Evolutionary conservation across 2,888 invertebrate genomes (phyloP), one percentile per base, ranked within the genome.

Genomic region (Clistopyga incitator): DNA sequence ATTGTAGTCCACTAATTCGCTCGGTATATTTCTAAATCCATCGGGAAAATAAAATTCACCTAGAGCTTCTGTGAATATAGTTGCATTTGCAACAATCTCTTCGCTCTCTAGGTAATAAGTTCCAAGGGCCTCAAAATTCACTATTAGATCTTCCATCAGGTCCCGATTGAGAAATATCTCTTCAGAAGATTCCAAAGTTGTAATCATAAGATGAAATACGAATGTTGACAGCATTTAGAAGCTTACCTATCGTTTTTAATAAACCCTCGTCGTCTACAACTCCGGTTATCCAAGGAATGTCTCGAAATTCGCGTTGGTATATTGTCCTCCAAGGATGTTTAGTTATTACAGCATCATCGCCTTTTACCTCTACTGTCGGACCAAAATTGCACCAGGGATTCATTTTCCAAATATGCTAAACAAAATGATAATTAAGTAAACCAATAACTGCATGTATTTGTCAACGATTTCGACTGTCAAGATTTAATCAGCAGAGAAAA

Each of bases 221-320:
- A 29, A 68, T 45, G 4, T n/a, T n/a, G 20, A 6, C 23, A 15
- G 23, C 34, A 20, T 20, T 64, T 10, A 34, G 34, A 6, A 18
- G 81, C 85, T 86, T 87, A 92, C 92, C 85, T 15, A 83, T 20
- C 15, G 89, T 84, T 75, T 86, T 87, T 0, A 81, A 0, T 11
- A 90, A 72, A 52, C 90, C 91, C 81, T 92, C 92, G 71, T 92
- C 89, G 42, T 84, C 38, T 8, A 86, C 86, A 1, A 90, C 64
- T 18, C 92, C 92, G 3, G 87, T 85, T 65, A 93, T 91, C 87
- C 88, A 89, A 0, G 93, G 92, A 82, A 92, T 89, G 65, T 92
- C 91, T 13, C 90, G 88, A 67, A 89, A 91, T 25, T 86, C 76
- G 6, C 87, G 86, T 0, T 88, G 77, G 42, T 81, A 42, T 4